Evolutionary conservation across 1,140 invertebrate genomes (phyloP), one percentile per base, ranked within the genome.

Genomic region (Nixonia krombeini): DNA sequence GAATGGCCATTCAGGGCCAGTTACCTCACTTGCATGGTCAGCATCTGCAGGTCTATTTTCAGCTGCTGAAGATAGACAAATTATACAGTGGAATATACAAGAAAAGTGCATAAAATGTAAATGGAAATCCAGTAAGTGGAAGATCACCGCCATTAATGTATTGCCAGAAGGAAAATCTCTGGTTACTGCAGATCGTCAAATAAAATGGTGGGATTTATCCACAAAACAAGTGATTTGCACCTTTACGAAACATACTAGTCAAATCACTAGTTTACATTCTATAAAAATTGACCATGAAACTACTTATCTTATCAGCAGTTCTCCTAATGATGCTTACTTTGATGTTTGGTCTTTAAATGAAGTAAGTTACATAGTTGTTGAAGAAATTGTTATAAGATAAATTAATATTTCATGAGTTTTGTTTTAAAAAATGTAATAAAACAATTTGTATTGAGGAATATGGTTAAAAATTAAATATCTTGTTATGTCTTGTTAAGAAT

Each of bases 171-270:
- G 87, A 13, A 86, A 87, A n/a, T 85, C 84, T 21, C 49, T 93
- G 8, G 73, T 92, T 3, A 88, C 90, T n/a, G 91, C 90, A 5
- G 87, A 89, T 15, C 87, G 88, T 57, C 82, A 84, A 47, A 88
- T 93, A 1, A 91, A 90, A 76, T 82, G 91, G 64, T 92, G 90
- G 89, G 86, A 91, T 76, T 70, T 90, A 5, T 67, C 84, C 8
- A 88, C 75, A 0, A 87, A 88, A 72, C 81, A 89, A 70, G 44
- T 91, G 12, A 68, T 92, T 28, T 86, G 85, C 51, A 89, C 86
- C 16, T 92, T 90, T 72, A 90, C 88, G 1, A 91, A 91, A 4
- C 91, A 92, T 78, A 86, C 87, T 13, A 87, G 87, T 55, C 87
- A 90, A 74, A 86, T 93, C 0, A 85, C 83, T 47, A 79, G 86